Percentiles rank a stretch among this genome's conserved stretches.
Evolutionary conservation across 2,113 vertebrate species (phyloP).

Genomic region (Cochlearius cochlearius): DNA sequence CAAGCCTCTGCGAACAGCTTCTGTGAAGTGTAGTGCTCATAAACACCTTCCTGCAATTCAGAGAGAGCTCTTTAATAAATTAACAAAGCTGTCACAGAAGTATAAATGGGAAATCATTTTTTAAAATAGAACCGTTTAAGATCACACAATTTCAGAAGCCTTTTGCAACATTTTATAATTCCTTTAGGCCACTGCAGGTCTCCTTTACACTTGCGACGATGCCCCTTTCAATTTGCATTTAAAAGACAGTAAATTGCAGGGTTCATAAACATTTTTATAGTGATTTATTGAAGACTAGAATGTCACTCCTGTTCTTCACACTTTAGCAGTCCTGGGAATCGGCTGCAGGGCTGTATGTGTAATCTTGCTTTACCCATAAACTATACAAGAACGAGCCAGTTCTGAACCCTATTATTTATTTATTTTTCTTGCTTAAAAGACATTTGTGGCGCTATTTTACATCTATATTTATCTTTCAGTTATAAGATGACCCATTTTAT

Average conservation of each 20-base stretch:
- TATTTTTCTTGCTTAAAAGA: constrained; percentile 51
- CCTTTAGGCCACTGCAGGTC: constrained; percentile 69
- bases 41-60: constrained; percentile 41
- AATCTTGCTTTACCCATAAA: constrained; percentile 70
- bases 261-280: constrained; percentile 84
- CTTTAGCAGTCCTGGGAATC: constrained; percentile 78
- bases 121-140: constrained; percentile 63
- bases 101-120: constrained; percentile 55
- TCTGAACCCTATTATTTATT: constrained; percentile 48
- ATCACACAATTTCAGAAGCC: constrained; percentile 62
- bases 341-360: constrained; percentile 58
- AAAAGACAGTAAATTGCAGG: constrained; percentile 83
- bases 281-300: constrained; percentile 80
- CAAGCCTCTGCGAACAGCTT: background rate
- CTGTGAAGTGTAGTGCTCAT: background rate
- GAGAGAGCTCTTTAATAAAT: constrained; percentile 60
- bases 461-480: constrained; percentile 61
- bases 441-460: constrained; percentile 37
- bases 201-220: constrained; percentile 71
- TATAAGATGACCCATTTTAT: constrained; percentile 70
- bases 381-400: constrained; percentile 59
- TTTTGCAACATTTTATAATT: constrained; percentile 54
- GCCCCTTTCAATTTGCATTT: constrained; percentile 82
- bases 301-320: constrained; percentile 80
- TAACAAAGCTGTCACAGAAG: constrained; percentile 57